A percentile compares a stretch with the other conserved stretches of the same genome.
Evolutionary conservation across 2,113 vertebrate genomes (phyloP).

Genomic region (Lichenostomus cassidix): DNA sequence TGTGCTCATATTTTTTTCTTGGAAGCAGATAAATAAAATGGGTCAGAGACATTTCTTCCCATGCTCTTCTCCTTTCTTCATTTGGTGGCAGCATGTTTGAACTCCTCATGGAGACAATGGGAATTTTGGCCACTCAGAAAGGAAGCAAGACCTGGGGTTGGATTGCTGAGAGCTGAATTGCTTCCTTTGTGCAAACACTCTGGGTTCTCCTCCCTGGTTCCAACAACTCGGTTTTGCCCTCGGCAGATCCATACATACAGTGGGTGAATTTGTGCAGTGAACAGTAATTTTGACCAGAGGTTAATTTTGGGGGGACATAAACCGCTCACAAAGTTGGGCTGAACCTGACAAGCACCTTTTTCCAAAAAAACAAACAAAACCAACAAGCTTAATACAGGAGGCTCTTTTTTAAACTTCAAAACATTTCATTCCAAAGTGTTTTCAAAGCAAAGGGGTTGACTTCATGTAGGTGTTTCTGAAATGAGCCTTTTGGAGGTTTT

Average conservation of each 20-base stretch:
- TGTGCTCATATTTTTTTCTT: neutral
- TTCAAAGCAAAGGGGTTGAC: slow-evolving; percentile 59
- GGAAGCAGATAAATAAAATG: slow-evolving; percentile 18
- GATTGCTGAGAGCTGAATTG: neutral
- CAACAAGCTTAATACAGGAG: slow-evolving; percentile 56
- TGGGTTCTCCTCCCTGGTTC: neutral
- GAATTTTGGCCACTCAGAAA: neutral
- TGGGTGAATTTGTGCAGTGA: neutral
- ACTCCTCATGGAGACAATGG: neutral
- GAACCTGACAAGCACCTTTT: slow-evolving; percentile 31
- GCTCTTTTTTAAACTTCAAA: slow-evolving; percentile 60
- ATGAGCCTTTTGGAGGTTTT: slow-evolving; percentile 62
- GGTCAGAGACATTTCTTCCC: neutral
- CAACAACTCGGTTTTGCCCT: neutral
- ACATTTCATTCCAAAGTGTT: slow-evolving; percentile 60
- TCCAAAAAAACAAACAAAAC: slow-evolving; percentile 58
- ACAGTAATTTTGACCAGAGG: neutral
- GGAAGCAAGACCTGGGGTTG: neutral
- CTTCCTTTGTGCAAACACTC: neutral
- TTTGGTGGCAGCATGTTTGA: neutral
- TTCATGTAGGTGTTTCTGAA: slow-evolving; percentile 62
- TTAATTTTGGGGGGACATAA: slow-evolving; percentile 35
- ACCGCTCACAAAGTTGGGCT: slow-evolving; percentile 22
- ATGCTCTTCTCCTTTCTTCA: neutral
- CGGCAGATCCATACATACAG: neutral